These are phyloP conservation scores for Venusia cambrica DNA, from an alignment of 2,888 invertebrate species.

Conservation along the genomic window DNA sequence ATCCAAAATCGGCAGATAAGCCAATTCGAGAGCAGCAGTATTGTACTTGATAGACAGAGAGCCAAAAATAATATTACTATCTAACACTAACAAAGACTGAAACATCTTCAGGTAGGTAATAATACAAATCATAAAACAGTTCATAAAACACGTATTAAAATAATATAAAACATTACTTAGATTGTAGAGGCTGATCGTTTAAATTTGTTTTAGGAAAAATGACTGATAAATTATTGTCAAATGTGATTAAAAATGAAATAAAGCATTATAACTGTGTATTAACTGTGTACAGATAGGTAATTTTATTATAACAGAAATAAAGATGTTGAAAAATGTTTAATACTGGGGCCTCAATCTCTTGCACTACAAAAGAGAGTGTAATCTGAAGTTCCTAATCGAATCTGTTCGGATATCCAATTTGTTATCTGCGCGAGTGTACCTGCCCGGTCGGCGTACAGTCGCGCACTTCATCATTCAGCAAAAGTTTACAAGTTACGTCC, in stretches of 20 bases:
- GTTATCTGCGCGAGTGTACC: constrained; percentile 24
- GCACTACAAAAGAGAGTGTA: constrained; percentile 22
- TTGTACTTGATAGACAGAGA: constrained; percentile 10
- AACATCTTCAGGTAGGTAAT: too few relatives aligned
- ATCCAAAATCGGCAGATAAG: constrained; percentile 32
- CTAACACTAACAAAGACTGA: too few relatives aligned
- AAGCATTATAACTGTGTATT: too few relatives aligned
- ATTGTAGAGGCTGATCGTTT: too few relatives aligned
- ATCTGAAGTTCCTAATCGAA: constrained; percentile 28
- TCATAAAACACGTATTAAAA: too few relatives aligned
- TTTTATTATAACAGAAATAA: too few relatives aligned
- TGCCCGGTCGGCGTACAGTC: constrained; percentile 17
- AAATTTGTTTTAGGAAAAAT: too few relatives aligned
- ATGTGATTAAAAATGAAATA: too few relatives aligned
- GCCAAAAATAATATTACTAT: background rate
- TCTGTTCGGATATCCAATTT: constrained; percentile 29
- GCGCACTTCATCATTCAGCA: constrained; percentile 12
- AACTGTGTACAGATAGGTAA: too few relatives aligned
- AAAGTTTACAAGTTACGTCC: constrained; percentile 9
- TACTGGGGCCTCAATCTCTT: background rate
- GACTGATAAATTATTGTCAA: too few relatives aligned
- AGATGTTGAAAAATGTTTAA: background rate
- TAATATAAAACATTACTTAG: too few relatives aligned
- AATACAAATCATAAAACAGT: too few relatives aligned
- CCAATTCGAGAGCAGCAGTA: constrained; percentile 22